Base-by-base conservation (phyloP, 1,140 invertebrate species). In the Lethrus apterus region DNA sequence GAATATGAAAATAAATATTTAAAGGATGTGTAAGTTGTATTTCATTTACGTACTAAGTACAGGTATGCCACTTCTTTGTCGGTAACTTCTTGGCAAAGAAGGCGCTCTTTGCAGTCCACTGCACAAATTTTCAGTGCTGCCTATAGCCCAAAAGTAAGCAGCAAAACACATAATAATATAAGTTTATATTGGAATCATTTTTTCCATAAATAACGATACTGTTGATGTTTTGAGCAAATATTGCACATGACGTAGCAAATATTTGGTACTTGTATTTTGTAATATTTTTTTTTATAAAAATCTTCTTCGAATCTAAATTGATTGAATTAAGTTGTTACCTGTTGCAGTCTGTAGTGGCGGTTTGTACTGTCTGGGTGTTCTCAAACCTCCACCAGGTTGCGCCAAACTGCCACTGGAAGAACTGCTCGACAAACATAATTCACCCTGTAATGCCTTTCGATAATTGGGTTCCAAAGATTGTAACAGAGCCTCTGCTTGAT, bases 401-500 rank as follows among this genome's bases (percentile, higher is more conserved):
- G 62, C 55, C n/a, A 75, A 56, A 53, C 71, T 76, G 50, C 70
- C 73, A 31, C 71, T 69, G 13, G 73, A 74, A 9, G 72, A 73
- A 43, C 73, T 73, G 23, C 61, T 65, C 5, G 67, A 70, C 40
- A 68, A 54, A 9, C 52, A 55, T 9, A 67, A 56, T 40, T 85
- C 82, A 3, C 78, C 72, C 54, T 85, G 84, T 5, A 97, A 63
- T 46, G 87, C 80, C 48, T 86, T 79, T 69, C 95, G 88, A 48
- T 92, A 91, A 2, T 80, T 78, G 1, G 80, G 70, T 61, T 98
- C 94, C 19, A 98, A 70, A 0, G 80, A 80, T 21, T 83, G 80
- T 50, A 95, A 79, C 33, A 98, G 70, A 20, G 74, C 70, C 52
- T 97, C 93, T 1, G 91, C 93, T 55, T 90, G 81, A 15, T 89